Conservation (phyloP, 2,797 vertebrate genomes). For the Basileuterus tristriatus region DNA sequence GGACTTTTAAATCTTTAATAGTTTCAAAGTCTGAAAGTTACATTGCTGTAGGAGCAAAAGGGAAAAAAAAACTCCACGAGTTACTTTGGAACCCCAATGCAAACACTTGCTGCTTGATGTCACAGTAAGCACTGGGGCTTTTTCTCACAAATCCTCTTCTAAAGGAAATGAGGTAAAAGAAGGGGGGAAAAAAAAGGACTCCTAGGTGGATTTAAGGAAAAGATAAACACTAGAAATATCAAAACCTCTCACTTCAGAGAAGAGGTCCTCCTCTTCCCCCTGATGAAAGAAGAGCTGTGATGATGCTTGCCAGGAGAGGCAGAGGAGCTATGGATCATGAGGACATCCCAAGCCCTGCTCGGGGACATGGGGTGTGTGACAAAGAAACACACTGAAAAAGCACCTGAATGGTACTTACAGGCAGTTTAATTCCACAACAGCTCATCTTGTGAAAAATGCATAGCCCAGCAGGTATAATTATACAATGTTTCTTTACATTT, state of each 20-base stretch:
- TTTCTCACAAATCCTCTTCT: not conserved
- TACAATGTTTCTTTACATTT: not conserved
- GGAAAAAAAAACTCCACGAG: not conserved
- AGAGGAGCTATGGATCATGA: not conserved
- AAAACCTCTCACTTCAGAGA: not conserved
- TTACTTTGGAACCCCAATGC: not conserved
- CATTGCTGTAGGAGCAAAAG: not conserved
- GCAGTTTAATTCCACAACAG: not conserved
- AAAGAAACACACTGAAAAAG: not conserved
- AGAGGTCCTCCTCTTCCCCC: not conserved
- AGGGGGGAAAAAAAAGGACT: not conserved
- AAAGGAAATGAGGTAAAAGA: not conserved
- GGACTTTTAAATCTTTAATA: not conserved
- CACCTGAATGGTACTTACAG: not conserved
- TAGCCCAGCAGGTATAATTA: not conserved
- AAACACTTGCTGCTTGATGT: not conserved
- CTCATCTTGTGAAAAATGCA: not conserved
- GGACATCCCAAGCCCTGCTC: not conserved
- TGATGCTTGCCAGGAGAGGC: not conserved
- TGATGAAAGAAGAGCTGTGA: not conserved
- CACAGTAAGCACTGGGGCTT: not conserved
- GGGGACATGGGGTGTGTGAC: not conserved
- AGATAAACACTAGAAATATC: not conserved
- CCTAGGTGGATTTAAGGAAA: not conserved
- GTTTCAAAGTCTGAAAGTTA: not conserved